A percentile compares a stretch with the other conserved stretches of the same genome.
phyloP scores from a whole-genome alignment of 2,113 vertebrate genomes.

The Zosterops lateralis region DNA sequence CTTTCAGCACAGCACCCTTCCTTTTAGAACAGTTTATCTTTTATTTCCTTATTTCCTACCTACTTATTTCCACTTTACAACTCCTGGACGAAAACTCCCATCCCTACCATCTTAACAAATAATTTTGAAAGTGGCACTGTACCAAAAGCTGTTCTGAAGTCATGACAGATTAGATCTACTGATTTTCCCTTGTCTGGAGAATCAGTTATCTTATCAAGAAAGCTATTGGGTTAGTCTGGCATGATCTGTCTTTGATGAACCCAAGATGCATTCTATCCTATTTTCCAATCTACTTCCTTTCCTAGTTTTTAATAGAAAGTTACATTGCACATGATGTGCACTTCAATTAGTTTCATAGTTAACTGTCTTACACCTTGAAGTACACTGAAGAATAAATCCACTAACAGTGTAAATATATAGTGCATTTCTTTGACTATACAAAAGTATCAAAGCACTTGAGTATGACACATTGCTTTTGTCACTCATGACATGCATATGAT shows the following conservation, averaged over 20 bases:
- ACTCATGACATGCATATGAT: not conserved
- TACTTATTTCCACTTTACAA: not conserved
- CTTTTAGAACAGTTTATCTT: not conserved
- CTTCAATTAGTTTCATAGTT: slow-evolving; percentile 22
- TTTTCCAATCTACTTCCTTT: slow-evolving; percentile 26
- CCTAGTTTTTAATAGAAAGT: slow-evolving; percentile 18
- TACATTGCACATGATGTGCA: not conserved
- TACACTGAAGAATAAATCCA: not conserved
- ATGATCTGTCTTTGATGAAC: slow-evolving; percentile 39
- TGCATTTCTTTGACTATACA: not conserved
- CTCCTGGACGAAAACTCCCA: not conserved
- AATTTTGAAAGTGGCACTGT: not conserved
- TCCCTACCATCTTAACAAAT: not conserved
- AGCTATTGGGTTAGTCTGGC: slow-evolving; percentile 4
- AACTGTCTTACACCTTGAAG: slow-evolving; percentile 4
- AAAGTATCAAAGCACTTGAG: not conserved
- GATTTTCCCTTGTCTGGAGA: slow-evolving; percentile 21
- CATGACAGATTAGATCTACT: slow-evolving; percentile 42
- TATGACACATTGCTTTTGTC: not conserved
- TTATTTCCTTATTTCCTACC: not conserved
- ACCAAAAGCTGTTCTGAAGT: slow-evolving; percentile 18
- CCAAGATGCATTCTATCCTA: slow-evolving; percentile 14
- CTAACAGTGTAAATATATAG: not conserved
- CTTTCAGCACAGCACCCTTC: not conserved
- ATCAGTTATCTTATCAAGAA: slow-evolving; percentile 34